phyloP scores from a whole-genome alignment of 2,888 invertebrate genomes.

The Tenthredo distinguenda region DNA sequence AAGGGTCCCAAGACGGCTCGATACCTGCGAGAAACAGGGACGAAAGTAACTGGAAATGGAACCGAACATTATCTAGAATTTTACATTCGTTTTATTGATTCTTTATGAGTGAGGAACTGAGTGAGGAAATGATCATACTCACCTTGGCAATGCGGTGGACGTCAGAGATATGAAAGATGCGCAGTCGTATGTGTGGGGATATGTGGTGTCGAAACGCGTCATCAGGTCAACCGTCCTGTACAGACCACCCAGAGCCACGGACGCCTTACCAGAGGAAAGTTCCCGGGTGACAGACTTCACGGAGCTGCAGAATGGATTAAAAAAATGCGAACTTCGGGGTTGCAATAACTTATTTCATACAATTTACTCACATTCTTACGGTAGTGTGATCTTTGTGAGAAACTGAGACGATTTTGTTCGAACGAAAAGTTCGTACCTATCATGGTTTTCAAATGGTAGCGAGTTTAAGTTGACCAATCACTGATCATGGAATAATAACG shows the following conservation, averaged over 20 bases:
- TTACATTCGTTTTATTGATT: neutral
- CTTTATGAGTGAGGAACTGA: neutral
- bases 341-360: neutral
- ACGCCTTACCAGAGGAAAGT: constrained; percentile 80
- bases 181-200: constrained; percentile 87
- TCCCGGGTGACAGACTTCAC: constrained; percentile 83
- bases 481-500: neutral
- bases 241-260: constrained; percentile 87
- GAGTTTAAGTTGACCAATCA: neutral
- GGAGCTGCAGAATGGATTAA: constrained; percentile 76
- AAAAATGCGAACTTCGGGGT: neutral
- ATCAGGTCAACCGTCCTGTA: constrained; percentile 82
- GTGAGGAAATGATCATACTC: constrained; percentile 51
- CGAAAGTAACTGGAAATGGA: neutral
- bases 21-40: constrained; percentile 80
- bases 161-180: constrained; percentile 88
- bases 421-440: neutral
- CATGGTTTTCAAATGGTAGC: neutral
- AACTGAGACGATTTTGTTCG: neutral
- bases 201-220: constrained; percentile 82
- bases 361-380: neutral
- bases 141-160: constrained; percentile 89
- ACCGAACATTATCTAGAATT: neutral
- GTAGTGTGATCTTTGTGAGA: neutral
- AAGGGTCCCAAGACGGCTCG: constrained; percentile 92